Evolutionary conservation across 2,797 vertebrate species (phyloP), one percentile per base, ranked within the genome.

Genomic region (Harpagifer antarcticus): DNA sequence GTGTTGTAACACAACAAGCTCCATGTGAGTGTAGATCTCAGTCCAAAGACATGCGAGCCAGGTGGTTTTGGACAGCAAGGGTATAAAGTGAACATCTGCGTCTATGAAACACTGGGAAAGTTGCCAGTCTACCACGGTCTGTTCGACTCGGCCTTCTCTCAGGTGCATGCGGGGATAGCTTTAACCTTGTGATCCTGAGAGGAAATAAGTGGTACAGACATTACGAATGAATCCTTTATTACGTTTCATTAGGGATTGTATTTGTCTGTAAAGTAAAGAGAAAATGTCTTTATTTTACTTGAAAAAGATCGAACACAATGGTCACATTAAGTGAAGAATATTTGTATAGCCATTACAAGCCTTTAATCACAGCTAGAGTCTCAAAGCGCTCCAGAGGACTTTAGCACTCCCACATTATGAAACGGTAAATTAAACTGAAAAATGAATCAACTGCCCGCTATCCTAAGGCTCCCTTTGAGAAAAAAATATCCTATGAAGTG

Each of bases 11-110:
- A 23, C 20, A 0, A 15, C 31, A 60, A n/a, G 42, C 66, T 76
- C 31, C n/a, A 14, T 5, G 33, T 60, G 20, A 20, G 44, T 63
- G 49, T 59, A 27, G 54, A 64, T 79, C 45, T 83, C 19, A 55
- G 53, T 27, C 23, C 23, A 68, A 23, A 54, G 68, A 72, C 49
- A 20, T 44, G 33, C 0, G 40, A 60, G 68, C 52, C 71, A 73
- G 71, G 71, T 74, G 73, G 73, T 48, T 79, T 68, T 60, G 27
- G 65, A 75, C 64, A 68, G 47, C 63, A 45, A 3, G 14, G 59
- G 16, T 48, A 40, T 60, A 60, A 84, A 74, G 44, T 17, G 77
- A 84, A 68, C 64, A 76, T 81, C 79, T 74, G 81, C 8, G 47
- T 55, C 70, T 19, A 43, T 76, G 54, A 78, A 68, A 76, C 59